These are phyloP conservation scores for Gallinago media DNA, from an alignment of 2,113 vertebrate species.

Conservation along the genomic window DNA sequence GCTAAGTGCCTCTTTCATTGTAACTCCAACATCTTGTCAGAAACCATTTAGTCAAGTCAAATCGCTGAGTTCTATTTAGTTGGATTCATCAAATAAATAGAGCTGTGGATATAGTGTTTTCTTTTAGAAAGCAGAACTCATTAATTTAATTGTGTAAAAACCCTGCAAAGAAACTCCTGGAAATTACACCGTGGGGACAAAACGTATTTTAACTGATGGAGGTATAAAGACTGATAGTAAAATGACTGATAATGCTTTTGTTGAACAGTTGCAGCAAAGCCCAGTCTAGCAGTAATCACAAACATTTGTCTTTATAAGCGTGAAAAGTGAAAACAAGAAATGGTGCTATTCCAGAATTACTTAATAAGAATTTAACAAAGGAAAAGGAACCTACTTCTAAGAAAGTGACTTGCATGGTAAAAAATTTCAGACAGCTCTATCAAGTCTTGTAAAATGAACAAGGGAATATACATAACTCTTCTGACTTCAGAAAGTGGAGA, in stretches of 20 bases:
- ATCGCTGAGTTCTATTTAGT: background rate
- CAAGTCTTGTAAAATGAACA: background rate
- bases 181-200: background rate
- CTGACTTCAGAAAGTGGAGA: background rate
- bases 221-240: conserved; percentile 17
- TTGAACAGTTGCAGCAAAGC: background rate
- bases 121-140: background rate
- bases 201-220: background rate
- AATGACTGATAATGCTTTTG: conserved; percentile 15
- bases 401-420: background rate
- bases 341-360: background rate
- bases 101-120: background rate
- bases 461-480: background rate
- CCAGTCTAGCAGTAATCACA: background rate
- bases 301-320: conserved; percentile 18
- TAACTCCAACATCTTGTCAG: background rate
- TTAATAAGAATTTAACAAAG: background rate
- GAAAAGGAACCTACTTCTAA: background rate
- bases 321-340: background rate
- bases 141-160: conserved; percentile 19
- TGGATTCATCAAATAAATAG: conserved; percentile 19
- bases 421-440: background rate
- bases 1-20: background rate
- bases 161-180: background rate
- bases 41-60: background rate